Conservation (phyloP, 2,888 invertebrate genomes). For the Allophyes oxyacanthae region DNA sequence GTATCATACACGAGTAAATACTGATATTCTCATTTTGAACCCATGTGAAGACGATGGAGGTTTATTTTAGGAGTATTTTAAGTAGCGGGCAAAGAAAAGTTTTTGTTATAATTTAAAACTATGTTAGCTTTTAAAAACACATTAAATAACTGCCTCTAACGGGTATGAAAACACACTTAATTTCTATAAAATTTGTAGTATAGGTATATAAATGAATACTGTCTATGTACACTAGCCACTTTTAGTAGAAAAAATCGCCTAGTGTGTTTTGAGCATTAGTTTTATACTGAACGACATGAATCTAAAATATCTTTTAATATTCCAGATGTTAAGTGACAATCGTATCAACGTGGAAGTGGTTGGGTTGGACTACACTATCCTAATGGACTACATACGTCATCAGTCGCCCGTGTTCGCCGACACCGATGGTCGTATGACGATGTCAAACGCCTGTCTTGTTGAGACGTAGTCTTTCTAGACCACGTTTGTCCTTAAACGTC, state of each 20-base stretch:
- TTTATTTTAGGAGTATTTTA: neutral
- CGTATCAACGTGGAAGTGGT: constrained; percentile 74
- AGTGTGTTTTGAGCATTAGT: too few relatives aligned
- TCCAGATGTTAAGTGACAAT: constrained; percentile 82
- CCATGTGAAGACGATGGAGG: constrained; percentile 1
- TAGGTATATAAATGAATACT: too few relatives aligned
- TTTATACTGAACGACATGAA: too few relatives aligned
- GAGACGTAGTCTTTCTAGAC: neutral
- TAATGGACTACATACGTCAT: constrained; percentile 73
- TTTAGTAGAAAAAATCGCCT: too few relatives aligned
- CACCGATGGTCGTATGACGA: constrained; percentile 74
- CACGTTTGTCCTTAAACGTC: neutral
- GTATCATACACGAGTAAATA: neutral
- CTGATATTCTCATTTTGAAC: constrained; percentile 9
- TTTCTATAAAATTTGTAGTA: too few relatives aligned
- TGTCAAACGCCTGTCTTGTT: constrained; percentile 72
- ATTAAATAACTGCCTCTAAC: too few relatives aligned
- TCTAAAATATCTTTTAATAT: constrained; percentile 29
- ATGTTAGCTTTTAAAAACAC: too few relatives aligned
- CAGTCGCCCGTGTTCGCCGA: constrained; percentile 74
- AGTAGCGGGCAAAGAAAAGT: too few relatives aligned
- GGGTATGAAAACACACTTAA: too few relatives aligned
- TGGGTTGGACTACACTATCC: constrained; percentile 76
- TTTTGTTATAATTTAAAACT: too few relatives aligned
- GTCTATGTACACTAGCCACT: too few relatives aligned